Percentiles rank a stretch among this genome's conserved stretches.
phyloP scores from a whole-genome alignment of 2,888 invertebrate genomes.

The Cataglyphis livida region DNA sequence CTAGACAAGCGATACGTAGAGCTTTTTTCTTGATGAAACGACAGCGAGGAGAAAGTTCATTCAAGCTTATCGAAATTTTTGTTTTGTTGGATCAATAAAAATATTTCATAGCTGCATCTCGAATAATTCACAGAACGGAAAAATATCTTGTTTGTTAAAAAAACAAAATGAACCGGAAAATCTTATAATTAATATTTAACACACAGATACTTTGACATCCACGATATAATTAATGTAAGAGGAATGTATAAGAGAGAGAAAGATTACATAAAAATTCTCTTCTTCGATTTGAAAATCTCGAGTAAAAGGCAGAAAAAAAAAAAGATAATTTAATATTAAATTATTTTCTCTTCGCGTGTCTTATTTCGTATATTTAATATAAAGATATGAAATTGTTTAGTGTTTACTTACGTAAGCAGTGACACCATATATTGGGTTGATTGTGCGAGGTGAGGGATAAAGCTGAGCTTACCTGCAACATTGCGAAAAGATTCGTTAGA shows the following conservation, averaged over 20 bases:
- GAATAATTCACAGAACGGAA: background rate
- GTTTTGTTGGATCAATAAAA: background rate
- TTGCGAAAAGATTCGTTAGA: conserved; percentile 58
- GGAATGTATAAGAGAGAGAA: background rate
- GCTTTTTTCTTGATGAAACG: conserved; percentile 57
- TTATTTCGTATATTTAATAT: background rate
- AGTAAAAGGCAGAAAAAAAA: background rate
- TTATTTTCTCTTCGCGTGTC: background rate
- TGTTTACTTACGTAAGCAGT: conserved; percentile 77
- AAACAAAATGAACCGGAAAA: background rate
- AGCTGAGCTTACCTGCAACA: conserved; percentile 83
- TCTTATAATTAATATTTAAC: background rate
- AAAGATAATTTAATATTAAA: background rate
- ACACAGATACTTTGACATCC: background rate
- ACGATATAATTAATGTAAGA: background rate
- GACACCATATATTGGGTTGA: conserved; percentile 45
- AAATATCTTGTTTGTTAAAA: background rate
- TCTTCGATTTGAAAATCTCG: background rate
- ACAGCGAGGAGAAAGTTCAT: conserved; percentile 2
- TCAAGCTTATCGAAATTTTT: background rate
- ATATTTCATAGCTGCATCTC: background rate
- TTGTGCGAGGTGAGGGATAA: conserved; percentile 39
- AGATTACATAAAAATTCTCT: background rate
- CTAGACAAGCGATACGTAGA: conserved; percentile 70
- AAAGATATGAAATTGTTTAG: conserved; percentile 5